These are phyloP conservation scores for Heteropelma amictum DNA, from an alignment of 2,888 invertebrate genomes.

Conservation along the genomic window DNA sequence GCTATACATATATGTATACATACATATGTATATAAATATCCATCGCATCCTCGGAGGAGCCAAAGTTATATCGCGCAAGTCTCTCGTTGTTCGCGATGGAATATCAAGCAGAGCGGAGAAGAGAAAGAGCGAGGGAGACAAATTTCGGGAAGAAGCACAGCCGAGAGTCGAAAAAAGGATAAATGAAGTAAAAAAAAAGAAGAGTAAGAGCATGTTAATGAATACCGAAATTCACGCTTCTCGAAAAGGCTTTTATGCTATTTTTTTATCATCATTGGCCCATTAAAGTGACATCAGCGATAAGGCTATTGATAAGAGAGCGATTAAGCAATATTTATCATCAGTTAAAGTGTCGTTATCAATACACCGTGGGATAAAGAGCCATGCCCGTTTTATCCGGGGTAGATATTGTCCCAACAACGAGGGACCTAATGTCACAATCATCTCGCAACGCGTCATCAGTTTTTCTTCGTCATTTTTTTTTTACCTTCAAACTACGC, in stretches of 20 bases:
- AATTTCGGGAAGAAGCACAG: conserved; percentile 27
- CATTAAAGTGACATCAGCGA: conserved; percentile 36
- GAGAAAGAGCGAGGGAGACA: no score
- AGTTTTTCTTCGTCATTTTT: background rate
- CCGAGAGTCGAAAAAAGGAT: conserved; percentile 10
- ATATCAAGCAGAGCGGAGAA: no score
- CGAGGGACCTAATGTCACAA: background rate
- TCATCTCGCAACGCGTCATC: background rate
- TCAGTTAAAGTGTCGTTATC: conserved; percentile 23
- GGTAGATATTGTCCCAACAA: conserved; percentile 29
- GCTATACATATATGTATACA: conserved; percentile 26
- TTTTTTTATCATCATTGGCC: conserved; percentile 29
- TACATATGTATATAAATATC: background rate
- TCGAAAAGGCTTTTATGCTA: conserved; percentile 35
- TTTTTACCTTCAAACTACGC: conserved; percentile 17
- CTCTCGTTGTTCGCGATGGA: conserved; percentile 35
- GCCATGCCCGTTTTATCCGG: conserved; percentile 28
- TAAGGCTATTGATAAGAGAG: conserved; percentile 18
- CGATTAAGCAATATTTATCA: conserved; percentile 32
- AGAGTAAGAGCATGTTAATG: conserved; percentile 21
- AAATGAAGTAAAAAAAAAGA: conserved; percentile 7
- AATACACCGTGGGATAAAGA: conserved; percentile 13
- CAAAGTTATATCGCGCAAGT: conserved; percentile 6
- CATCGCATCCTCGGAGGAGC: background rate
- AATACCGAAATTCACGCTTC: conserved; percentile 42